Percentiles rank a stretch among this genome's conserved stretches.
Conservation (phyloP, 2,888 invertebrate species). For the Brenthis ino region DNA sequence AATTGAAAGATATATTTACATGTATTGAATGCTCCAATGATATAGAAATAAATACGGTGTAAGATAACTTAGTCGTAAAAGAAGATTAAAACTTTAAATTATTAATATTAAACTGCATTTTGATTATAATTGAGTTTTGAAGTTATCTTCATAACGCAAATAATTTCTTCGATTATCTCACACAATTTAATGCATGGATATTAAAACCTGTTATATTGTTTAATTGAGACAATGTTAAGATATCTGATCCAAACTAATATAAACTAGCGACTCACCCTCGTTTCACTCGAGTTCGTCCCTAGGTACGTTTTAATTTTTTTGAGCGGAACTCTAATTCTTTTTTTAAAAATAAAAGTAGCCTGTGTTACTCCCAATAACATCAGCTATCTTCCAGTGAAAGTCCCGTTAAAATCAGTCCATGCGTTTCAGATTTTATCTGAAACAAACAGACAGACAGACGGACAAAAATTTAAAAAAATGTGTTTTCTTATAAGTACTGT, state of each 20-base stretch:
- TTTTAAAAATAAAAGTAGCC: no score
- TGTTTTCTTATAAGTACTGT: no score
- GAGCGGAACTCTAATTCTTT: no score
- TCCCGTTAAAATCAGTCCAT: no score
- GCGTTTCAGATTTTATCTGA: no score
- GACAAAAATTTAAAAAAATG: no score
- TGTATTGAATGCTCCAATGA: slow-evolving; percentile 17
- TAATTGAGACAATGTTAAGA: background rate
- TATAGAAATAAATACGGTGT: slow-evolving; percentile 18
- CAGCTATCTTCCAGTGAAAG: no score
- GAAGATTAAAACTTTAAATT: slow-evolving; percentile 27
- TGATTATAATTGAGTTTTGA: slow-evolving; percentile 34
- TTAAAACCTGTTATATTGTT: slow-evolving; percentile 6
- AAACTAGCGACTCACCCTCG: no score
- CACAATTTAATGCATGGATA: slow-evolving; percentile 7
- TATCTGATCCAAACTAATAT: background rate
- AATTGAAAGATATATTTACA: slow-evolving; percentile 18
- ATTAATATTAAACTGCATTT: slow-evolving; percentile 27
- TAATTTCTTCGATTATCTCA: slow-evolving; percentile 26
- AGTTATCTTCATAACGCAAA: slow-evolving; percentile 28
- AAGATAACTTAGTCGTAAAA: slow-evolving; percentile 32
- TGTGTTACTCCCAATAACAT: no score
- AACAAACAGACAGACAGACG: no score
- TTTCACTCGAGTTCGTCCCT: no score
- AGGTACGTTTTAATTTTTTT: no score